Evolutionary conservation across 2,113 vertebrate genomes (phyloP).

Genomic region (Poeciliopsis retropinna): DNA sequence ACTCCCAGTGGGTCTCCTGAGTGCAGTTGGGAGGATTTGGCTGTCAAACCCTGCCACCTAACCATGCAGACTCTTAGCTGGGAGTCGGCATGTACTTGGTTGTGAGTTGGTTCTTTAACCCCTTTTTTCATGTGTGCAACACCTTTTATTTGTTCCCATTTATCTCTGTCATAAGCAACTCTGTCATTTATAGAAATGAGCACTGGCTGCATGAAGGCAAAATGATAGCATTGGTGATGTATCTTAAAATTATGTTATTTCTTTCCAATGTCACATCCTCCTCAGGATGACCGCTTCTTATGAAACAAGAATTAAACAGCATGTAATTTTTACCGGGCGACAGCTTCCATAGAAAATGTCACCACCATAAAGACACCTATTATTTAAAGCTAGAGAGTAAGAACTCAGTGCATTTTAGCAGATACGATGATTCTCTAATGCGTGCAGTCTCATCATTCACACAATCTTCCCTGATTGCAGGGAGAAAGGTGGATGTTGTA

Average conservation of each 20-base stretch:
- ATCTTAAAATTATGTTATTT: neutral
- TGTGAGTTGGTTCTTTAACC: neutral
- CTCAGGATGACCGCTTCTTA: neutral
- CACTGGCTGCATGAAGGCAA: neutral
- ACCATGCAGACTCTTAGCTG: neutral
- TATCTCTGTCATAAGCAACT: neutral
- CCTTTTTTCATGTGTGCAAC: neutral
- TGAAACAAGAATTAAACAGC: neutral
- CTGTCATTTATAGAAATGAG: neutral
- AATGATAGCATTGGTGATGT: neutral
- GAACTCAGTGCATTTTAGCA: slow-evolving; percentile 13
- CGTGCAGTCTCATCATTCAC: slow-evolving; percentile 34
- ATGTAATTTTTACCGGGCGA: neutral
- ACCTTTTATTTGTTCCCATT: neutral
- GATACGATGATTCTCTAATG: slow-evolving; percentile 28
- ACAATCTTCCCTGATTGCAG: slow-evolving; percentile 21
- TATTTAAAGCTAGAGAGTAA: slow-evolving; percentile 12
- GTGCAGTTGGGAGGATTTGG: neutral
- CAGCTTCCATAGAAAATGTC: slow-evolving; percentile 12
- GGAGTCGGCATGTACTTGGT: neutral
- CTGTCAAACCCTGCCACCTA: neutral
- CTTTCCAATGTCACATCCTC: neutral
- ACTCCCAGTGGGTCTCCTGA: neutral
- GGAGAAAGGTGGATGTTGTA: slow-evolving; percentile 10
- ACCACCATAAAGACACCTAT: slow-evolving; percentile 4